Conservation (phyloP, 2,888 invertebrate species). For the Periphyllus acericola region DNA sequence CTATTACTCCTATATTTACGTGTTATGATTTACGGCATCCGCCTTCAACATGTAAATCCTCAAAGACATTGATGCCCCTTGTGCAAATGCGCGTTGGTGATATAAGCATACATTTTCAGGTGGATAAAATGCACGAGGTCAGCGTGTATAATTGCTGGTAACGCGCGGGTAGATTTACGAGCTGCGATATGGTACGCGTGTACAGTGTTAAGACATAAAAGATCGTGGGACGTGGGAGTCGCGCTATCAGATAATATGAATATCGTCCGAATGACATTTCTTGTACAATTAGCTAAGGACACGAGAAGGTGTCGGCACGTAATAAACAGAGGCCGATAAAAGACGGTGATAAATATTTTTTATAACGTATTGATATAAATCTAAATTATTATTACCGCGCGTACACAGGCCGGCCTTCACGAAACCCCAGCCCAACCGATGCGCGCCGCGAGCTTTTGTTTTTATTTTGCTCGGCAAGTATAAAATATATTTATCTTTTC, state of each 20-base stretch:
- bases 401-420: no score
- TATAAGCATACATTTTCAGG: constrained; percentile 1
- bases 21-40: constrained; percentile 31
- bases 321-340: not conserved
- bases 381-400: no score
- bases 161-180: constrained; percentile 46
- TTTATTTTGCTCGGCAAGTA: no score
- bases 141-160: constrained; percentile 21
- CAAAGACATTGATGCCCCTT: not conserved
- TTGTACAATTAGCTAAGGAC: not conserved
- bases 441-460: no score
- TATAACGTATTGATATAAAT: no score
- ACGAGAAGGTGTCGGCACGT: not conserved
- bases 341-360: no score
- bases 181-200: not conserved
- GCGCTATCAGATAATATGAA: not conserved
- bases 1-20: not conserved
- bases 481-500: no score
- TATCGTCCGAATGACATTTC: not conserved
- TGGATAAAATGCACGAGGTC: constrained; percentile 29
- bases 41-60: not conserved
- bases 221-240: not conserved
- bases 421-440: no score
- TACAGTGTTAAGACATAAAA: not conserved
- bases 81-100: not conserved